phyloP scores from a whole-genome alignment of 1,140 invertebrate species.

The Temnothorax nylanderi region DNA sequence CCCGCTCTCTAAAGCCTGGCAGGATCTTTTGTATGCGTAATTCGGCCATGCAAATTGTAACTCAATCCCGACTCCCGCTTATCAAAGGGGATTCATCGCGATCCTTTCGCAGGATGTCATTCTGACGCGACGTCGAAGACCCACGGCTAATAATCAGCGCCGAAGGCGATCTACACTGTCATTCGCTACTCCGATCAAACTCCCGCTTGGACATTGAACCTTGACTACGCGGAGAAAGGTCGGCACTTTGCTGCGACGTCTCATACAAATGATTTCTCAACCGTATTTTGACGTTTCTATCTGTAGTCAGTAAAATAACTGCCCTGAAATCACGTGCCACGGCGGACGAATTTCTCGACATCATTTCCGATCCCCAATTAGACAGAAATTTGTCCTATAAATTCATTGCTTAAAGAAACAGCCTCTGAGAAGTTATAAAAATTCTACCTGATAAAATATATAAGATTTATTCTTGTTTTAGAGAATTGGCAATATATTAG shows the following conservation, averaged over 20 bases:
- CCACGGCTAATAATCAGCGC: slow-evolving; percentile 34
- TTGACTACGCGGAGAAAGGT: slow-evolving; percentile 53
- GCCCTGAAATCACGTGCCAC: neutral
- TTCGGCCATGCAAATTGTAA: slow-evolving; percentile 50
- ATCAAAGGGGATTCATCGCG: slow-evolving; percentile 45
- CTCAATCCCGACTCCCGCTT: slow-evolving; percentile 35
- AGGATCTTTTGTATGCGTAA: slow-evolving; percentile 56
- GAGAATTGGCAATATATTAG: neutral
- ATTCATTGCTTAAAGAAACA: neutral
- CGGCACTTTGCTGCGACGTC: neutral
- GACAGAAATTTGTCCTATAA: neutral
- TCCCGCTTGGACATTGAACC: slow-evolving; percentile 62
- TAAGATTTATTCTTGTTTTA: neutral
- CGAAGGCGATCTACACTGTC: slow-evolving; percentile 50
- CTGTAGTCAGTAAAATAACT: neutral
- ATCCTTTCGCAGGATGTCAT: slow-evolving; percentile 41
- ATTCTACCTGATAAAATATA: neutral
- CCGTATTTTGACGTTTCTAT: slow-evolving; percentile 18
- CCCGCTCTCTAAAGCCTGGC: slow-evolving; percentile 1
- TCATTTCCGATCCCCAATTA: neutral
- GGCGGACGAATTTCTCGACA: neutral
- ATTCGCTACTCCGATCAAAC: neutral
- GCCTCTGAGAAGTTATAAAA: neutral
- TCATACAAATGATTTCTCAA: slow-evolving; percentile 40
- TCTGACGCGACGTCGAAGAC: neutral